Evolutionary conservation across 2,113 vertebrate species (phyloP).

Genomic region (Engystomops pustulosus): DNA sequence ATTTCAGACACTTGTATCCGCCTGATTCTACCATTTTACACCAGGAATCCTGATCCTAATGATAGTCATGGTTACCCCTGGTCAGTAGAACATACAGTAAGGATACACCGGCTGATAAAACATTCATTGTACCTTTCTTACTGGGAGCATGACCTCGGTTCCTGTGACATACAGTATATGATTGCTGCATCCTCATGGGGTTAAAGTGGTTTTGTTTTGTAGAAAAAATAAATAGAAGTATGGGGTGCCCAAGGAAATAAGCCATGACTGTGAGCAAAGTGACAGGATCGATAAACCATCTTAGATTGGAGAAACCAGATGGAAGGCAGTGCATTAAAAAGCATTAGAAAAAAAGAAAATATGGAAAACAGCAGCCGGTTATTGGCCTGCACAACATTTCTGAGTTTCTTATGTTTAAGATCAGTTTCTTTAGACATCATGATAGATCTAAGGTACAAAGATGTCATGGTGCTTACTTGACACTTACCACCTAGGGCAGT

Average conservation of each 20-base stretch:
- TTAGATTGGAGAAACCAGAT: conserved; percentile 11
- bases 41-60: too few relatives aligned
- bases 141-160: not conserved
- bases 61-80: not conserved
- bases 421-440: conserved; percentile 3
- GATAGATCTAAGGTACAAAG: not conserved
- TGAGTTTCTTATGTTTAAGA: not conserved
- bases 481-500: not conserved
- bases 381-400: conserved; percentile 18
- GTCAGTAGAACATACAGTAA: not conserved
- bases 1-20: too few relatives aligned
- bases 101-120: not conserved
- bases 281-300: not conserved
- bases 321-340: conserved; percentile 19
- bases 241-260: conserved; percentile 46
- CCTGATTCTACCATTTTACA: too few relatives aligned
- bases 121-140: not conserved
- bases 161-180: not conserved
- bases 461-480: not conserved
- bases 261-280: not conserved
- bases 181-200: conserved; percentile 24
- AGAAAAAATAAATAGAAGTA: conserved; percentile 31
- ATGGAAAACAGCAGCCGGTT: conserved; percentile 14
- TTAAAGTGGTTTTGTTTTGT: conserved; percentile 19
- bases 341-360: not conserved